Percentiles rank a stretch among this genome's conserved stretches.
Conservation (phyloP, 2,113 vertebrate genomes). For the Vulpes ferrilata region DNA sequence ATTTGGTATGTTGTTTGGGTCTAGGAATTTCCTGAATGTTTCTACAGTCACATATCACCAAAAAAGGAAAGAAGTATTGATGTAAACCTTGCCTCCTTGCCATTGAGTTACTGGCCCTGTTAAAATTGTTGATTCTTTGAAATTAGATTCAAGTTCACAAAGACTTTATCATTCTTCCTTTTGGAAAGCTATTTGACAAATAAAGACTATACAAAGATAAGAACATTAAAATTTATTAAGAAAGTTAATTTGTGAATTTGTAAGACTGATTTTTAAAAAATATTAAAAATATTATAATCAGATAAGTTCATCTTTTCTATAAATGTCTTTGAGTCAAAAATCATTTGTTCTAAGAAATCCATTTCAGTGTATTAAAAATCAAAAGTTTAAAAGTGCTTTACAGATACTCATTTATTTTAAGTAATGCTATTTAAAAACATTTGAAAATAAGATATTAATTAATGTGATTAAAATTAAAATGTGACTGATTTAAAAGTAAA, state of each 20-base stretch:
- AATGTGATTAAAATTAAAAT: slow-evolving; percentile 42
- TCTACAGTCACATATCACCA: slow-evolving; percentile 55
- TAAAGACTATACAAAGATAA: not conserved
- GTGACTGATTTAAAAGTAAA: not conserved
- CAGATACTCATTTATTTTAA: not conserved
- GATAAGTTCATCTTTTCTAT: not conserved
- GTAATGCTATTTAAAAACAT: not conserved
- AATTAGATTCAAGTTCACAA: slow-evolving; percentile 17
- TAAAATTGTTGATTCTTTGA: slow-evolving; percentile 53
- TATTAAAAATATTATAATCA: not conserved
- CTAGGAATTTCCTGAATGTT: slow-evolving; percentile 62
- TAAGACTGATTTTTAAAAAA: not conserved
- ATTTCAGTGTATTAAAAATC: not conserved
- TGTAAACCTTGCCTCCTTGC: not conserved
- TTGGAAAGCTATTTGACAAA: slow-evolving; percentile 28
- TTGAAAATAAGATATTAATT: not conserved
- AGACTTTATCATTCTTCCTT: slow-evolving; percentile 13
- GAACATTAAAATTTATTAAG: not conserved
- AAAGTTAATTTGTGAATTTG: not conserved
- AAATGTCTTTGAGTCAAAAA: not conserved
- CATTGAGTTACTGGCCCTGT: slow-evolving; percentile 17
- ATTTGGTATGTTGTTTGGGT: slow-evolving; percentile 38
- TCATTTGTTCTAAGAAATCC: not conserved
- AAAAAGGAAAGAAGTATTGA: slow-evolving; percentile 40
- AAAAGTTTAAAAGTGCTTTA: not conserved